Evolutionary conservation across 2,888 invertebrate genomes (phyloP).

Genomic region (Plutella xylostella): DNA sequence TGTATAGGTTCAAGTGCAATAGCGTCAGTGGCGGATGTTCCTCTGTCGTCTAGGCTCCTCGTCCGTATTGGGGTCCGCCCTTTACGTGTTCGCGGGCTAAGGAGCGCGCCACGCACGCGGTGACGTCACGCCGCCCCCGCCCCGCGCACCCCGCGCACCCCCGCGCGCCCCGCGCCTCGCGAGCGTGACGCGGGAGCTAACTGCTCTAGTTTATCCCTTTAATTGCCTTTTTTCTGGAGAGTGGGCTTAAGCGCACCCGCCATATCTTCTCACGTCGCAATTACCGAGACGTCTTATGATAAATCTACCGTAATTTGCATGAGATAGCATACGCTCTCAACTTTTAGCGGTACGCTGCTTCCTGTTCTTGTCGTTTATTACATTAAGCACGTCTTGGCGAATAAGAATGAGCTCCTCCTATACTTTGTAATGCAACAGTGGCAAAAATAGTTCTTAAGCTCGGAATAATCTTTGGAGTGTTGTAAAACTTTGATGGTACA

Average conservation of each 20-base stretch:
- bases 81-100: slow-evolving; percentile 60
- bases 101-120: slow-evolving; percentile 40
- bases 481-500: background rate
- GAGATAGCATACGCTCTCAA: slow-evolving; percentile 70
- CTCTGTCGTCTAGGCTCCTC: slow-evolving; percentile 55
- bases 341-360: slow-evolving; percentile 57
- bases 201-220: slow-evolving; percentile 66
- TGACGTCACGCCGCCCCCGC: slow-evolving; percentile 19
- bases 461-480: no score
- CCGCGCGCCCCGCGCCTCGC: slow-evolving; percentile 35
- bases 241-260: slow-evolving; percentile 58
- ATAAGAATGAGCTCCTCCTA: slow-evolving; percentile 61
- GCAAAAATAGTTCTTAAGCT: background rate
- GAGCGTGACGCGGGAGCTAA: slow-evolving; percentile 57
- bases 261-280: slow-evolving; percentile 69
- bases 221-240: slow-evolving; percentile 67
- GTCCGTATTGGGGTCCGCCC: slow-evolving; percentile 69
- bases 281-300: slow-evolving; percentile 69
- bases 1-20: slow-evolving; percentile 68
- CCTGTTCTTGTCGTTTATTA: slow-evolving; percentile 67
- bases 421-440: background rate
- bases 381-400: slow-evolving; percentile 64
- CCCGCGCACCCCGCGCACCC: slow-evolving; percentile 20
- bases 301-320: slow-evolving; percentile 70
- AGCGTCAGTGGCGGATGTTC: slow-evolving; percentile 63